phyloP scores from a whole-genome alignment of 2,113 vertebrate genomes.

The Mola mola region DNA sequence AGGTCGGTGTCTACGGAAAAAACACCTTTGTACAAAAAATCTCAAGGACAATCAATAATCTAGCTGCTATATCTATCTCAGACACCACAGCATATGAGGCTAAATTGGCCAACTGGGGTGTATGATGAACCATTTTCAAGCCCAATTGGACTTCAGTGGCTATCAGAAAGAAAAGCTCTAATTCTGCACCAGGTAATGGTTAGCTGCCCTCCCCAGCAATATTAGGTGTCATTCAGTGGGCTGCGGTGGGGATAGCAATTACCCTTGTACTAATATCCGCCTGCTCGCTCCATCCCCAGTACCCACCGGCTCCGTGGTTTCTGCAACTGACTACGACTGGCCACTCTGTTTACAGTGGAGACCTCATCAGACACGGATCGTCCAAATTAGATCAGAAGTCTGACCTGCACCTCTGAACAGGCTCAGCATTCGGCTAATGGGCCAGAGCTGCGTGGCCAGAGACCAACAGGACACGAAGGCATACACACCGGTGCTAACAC shows the following conservation, averaged over 20 bases:
- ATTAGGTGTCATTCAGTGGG: conserved; percentile 74
- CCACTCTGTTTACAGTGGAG: conserved; percentile 61
- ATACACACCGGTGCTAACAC: not conserved
- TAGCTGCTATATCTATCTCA: conserved; percentile 52
- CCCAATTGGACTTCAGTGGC: conserved; percentile 68
- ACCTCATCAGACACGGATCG: conserved; percentile 67
- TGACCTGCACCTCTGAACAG: conserved; percentile 56
- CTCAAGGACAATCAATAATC: conserved; percentile 73
- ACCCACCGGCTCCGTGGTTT: conserved; percentile 48
- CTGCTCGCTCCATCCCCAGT: conserved; percentile 46
- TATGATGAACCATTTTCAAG: conserved; percentile 75
- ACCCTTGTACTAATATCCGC: conserved; percentile 73
- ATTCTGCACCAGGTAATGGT: conserved; percentile 68
- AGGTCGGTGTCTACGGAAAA: conserved; percentile 50
- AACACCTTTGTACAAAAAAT: conserved; percentile 55
- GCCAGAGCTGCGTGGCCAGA: conserved; percentile 43
- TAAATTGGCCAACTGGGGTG: conserved; percentile 62
- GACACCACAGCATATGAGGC: conserved; percentile 47
- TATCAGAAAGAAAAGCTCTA: conserved; percentile 63
- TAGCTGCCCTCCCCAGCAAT: conserved; percentile 56
- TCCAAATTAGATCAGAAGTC: conserved; percentile 66
- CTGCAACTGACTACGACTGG: conserved; percentile 42
- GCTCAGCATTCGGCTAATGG: conserved; percentile 56
- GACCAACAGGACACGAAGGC: conserved; percentile 36
- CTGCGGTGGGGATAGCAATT: conserved; percentile 71